Percentiles rank a stretch among this genome's conserved stretches.
Evolutionary conservation across 2,797 vertebrate genomes (phyloP).

Genomic region (Tenualosa ilisha): DNA sequence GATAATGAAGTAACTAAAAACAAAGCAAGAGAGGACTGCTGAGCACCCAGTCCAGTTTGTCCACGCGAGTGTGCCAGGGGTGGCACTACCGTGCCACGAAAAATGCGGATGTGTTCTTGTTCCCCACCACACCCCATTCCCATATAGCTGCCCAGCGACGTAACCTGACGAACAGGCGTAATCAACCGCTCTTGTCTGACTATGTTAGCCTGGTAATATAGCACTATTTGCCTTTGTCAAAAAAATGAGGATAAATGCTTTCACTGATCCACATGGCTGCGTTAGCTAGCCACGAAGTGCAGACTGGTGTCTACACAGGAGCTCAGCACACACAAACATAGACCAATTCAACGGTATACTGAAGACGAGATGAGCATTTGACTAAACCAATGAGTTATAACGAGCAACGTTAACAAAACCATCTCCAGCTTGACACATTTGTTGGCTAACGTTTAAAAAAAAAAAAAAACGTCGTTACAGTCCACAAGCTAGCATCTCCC

Average conservation of each 20-base stretch:
- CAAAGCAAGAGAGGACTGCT: background rate
- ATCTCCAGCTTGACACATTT: background rate
- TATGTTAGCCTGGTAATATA: background rate
- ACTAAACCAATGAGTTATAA: no score
- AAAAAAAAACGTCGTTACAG: background rate
- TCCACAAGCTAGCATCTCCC: background rate
- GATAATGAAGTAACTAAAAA: background rate
- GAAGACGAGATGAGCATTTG: no score
- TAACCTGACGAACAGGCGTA: background rate
- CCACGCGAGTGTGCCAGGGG: background rate
- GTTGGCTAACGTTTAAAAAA: background rate
- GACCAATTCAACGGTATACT: no score
- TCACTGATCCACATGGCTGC: background rate
- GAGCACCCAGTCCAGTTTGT: background rate
- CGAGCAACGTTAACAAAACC: background rate
- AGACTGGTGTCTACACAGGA: background rate
- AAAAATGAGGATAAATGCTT: background rate
- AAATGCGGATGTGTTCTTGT: conserved; percentile 49
- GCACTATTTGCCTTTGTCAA: background rate
- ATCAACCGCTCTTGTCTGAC: background rate
- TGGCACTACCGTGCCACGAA: conserved; percentile 30
- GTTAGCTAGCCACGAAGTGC: background rate
- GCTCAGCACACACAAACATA: background rate
- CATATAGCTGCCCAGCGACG: conserved; percentile 15
- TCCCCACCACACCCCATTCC: conserved; percentile 52